These are phyloP conservation scores for Steatornis caripensis DNA, from an alignment of 2,113 vertebrate species.

Conservation along the genomic window DNA sequence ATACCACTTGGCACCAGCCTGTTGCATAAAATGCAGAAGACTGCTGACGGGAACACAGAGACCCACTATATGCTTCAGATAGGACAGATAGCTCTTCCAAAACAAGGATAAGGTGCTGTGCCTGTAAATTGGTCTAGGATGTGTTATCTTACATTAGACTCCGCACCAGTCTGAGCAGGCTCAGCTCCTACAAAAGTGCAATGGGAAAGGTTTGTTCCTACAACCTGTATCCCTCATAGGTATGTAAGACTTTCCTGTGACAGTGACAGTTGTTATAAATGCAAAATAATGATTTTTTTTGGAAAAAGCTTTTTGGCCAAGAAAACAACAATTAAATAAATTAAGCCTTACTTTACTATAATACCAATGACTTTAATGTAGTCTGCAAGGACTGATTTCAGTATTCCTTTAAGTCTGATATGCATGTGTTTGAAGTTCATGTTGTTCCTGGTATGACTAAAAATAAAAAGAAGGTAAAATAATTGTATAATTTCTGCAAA, in stretches of 20 bases:
- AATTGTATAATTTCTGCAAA: neutral
- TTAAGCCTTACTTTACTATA: neutral
- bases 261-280: neutral
- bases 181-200: neutral
- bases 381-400: neutral
- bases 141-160: neutral
- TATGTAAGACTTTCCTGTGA: neutral
- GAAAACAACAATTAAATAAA: neutral
- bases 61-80: neutral
- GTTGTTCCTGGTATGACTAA: neutral
- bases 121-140: neutral
- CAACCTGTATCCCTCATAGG: neutral
- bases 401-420: neutral
- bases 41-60: neutral
- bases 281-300: neutral
- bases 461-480: neutral
- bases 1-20: neutral
- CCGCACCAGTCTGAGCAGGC: rapidly evolving
- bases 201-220: neutral
- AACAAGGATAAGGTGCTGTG: neutral
- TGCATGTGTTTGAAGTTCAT: neutral
- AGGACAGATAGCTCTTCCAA: neutral
- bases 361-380: neutral
- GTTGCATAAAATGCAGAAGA: neutral
- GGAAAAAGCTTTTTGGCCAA: neutral